Evolutionary conservation across 2,888 invertebrate genomes (phyloP).

Genomic region (Chelonus formosanus): DNA sequence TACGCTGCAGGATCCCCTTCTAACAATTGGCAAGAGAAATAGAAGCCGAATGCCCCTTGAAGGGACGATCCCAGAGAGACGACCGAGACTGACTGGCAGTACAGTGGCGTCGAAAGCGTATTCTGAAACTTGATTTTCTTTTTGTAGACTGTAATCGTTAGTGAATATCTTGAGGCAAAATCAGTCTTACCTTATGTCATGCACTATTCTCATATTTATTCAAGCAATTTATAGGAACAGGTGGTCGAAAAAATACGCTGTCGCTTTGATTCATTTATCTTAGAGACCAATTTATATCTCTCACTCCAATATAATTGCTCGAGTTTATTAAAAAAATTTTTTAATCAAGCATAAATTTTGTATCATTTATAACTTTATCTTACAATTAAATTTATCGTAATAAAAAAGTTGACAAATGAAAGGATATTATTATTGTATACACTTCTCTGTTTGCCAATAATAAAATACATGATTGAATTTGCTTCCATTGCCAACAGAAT

Average conservation of each 20-base stretch:
- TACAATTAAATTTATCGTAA: no score
- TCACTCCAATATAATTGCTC: no score
- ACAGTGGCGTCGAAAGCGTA: constrained; percentile 34
- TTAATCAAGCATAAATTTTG: constrained; percentile 5
- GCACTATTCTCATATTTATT: constrained; percentile 1
- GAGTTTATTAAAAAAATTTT: not conserved
- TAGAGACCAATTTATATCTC: no score
- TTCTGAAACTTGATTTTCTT: constrained; percentile 15
- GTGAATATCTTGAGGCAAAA: constrained; percentile 12
- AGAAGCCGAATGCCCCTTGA: constrained; percentile 24
- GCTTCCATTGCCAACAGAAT: constrained; percentile 15
- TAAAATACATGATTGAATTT: constrained; percentile 16
- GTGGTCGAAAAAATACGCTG: not conserved
- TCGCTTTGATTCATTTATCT: not conserved
- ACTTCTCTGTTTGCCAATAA: constrained; percentile 11
- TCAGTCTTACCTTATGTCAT: constrained; percentile 10
- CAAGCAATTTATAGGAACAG: constrained; percentile 9
- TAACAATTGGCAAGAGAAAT: constrained; percentile 22
- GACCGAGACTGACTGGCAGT: not conserved
- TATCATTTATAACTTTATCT: not conserved
- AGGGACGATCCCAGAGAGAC: constrained; percentile 23
- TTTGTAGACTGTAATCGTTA: constrained; percentile 8
- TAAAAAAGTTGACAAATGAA: no score
- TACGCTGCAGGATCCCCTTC: constrained; percentile 11
- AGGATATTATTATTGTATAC: no score